Conservation (phyloP, 2,113 vertebrate genomes). For the Furnarius figulus region DNA sequence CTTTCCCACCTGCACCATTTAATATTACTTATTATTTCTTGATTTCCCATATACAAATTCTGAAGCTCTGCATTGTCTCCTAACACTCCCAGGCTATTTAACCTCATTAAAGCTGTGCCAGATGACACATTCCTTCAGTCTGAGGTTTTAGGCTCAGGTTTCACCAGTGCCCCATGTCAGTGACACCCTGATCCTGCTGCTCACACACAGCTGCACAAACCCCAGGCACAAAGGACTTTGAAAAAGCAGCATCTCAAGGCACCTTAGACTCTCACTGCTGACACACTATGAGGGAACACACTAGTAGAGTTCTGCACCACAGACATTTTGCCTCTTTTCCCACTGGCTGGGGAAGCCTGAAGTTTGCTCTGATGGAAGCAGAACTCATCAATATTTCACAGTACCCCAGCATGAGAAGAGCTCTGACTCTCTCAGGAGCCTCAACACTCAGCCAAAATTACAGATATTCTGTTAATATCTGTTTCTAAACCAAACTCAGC, state of each 20-base stretch:
- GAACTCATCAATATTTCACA: constrained; percentile 11
- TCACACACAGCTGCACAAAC: neutral
- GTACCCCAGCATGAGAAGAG: neutral
- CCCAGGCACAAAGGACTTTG: neutral
- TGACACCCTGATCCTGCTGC: neutral
- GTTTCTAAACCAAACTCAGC: neutral
- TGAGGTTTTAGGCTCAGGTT: neutral
- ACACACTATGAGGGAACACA: neutral
- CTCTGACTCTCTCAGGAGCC: neutral
- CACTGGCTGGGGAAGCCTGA: neutral
- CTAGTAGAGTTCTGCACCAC: neutral
- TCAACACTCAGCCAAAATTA: neutral
- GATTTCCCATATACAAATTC: neutral
- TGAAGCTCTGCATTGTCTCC: neutral
- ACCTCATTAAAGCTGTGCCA: neutral
- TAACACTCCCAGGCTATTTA: neutral
- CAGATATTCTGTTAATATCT: neutral
- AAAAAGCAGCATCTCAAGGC: neutral
- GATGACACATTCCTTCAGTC: neutral
- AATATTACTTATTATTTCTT: neutral
- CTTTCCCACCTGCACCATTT: neutral
- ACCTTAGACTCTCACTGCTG: neutral
- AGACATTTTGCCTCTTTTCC: neutral
- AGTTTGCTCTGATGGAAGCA: neutral
- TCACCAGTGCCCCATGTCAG: neutral